Evolutionary conservation across 1,140 invertebrate species (phyloP).

Genomic region (Phymorhynchus buccinoides): DNA sequence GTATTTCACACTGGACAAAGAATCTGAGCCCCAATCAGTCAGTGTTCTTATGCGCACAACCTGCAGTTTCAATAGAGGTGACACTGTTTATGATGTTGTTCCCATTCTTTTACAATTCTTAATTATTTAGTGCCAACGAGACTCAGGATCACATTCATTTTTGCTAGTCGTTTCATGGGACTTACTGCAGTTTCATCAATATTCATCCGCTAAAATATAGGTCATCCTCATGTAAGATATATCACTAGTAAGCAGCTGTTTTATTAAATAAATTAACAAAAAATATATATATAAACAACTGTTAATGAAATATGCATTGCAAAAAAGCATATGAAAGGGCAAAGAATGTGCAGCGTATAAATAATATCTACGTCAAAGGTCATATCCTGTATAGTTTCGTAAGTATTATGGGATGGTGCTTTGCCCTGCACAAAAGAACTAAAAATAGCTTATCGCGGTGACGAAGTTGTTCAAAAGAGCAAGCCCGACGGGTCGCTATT

Average conservation of each 20-base stretch:
- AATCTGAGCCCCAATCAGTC: neutral
- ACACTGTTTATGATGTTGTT: slow-evolving; percentile 15
- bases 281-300: neutral
- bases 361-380: slow-evolving; percentile 26
- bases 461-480: neutral
- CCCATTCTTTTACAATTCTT: slow-evolving; percentile 28
- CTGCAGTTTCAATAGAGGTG: neutral
- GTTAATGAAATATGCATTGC: neutral
- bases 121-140: slow-evolving; percentile 33
- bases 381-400: slow-evolving; percentile 27
- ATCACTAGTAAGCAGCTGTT: neutral
- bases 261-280: neutral
- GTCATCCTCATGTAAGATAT: neutral
- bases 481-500: neutral
- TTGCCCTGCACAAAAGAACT: neutral
- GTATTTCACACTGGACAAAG: neutral
- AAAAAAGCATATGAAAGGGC: neutral
- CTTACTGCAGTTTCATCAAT: neutral
- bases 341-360: neutral
- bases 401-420: slow-evolving; percentile 18
- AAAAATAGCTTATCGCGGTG: slow-evolving; percentile 1
- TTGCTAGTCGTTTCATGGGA: slow-evolving; percentile 39
- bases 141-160: slow-evolving; percentile 34
- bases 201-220: slow-evolving; percentile 23
- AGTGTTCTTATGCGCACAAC: slow-evolving; percentile 7